Conservation (phyloP, 2,113 vertebrate species). For the Cyanistes caeruleus region DNA sequence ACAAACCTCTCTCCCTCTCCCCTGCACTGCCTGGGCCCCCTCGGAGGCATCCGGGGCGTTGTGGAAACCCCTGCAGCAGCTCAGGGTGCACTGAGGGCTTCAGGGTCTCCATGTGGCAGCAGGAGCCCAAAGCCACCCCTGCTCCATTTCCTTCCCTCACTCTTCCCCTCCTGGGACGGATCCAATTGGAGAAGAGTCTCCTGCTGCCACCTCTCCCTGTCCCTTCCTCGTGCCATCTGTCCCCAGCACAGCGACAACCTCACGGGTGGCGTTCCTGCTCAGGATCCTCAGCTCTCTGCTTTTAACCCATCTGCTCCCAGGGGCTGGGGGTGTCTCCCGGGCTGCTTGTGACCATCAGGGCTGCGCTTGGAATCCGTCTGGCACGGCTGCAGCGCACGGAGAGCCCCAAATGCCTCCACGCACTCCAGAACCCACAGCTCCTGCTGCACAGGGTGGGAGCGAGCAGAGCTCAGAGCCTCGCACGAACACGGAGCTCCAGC, state of each 20-base stretch:
- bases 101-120: fast-evolving
- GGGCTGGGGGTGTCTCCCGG: not conserved
- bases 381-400: not conserved
- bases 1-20: not conserved
- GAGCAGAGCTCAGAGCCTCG: not conserved
- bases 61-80: not conserved
- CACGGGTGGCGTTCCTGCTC: not conserved
- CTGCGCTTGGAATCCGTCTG: not conserved
- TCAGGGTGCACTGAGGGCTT: not conserved
- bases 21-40: not conserved
- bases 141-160: not conserved
- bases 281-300: not conserved
- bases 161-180: not conserved
- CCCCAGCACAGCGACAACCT: not conserved
- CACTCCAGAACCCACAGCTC: not conserved
- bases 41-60: not conserved
- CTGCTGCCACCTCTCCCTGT: not conserved
- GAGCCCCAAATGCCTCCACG: not conserved
- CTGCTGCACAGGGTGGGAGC: fast-evolving
- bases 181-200: not conserved
- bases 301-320: not conserved
- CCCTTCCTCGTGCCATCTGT: not conserved
- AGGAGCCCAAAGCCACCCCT: not conserved
- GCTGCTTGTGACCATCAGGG: not conserved
- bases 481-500: not conserved